Conservation (phyloP, 2,797 vertebrate genomes). For the Pseudopleuronectes americanus region DNA sequence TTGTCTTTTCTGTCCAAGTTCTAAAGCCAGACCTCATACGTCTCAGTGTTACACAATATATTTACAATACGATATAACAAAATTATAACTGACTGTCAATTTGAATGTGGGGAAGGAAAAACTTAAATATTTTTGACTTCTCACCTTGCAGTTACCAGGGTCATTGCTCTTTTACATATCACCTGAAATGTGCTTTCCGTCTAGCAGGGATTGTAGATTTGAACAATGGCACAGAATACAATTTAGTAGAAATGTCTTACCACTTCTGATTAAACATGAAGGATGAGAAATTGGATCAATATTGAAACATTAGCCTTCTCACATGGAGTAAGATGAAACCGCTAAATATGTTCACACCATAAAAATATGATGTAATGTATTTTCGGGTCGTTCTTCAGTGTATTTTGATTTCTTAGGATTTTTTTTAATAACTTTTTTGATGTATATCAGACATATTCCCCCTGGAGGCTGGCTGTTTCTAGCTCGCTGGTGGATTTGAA, state of each 20-base stretch:
- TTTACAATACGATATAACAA: slow-evolving; percentile 26
- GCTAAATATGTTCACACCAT: not conserved
- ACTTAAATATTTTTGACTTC: too few relatives aligned
- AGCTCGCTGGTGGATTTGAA: slow-evolving; percentile 65
- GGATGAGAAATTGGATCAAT: slow-evolving; percentile 17
- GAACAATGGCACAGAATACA: not conserved
- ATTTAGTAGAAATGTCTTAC: not conserved
- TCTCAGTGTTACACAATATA: slow-evolving; percentile 26
- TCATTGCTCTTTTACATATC: not conserved
- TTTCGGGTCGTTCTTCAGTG: slow-evolving; percentile 4
- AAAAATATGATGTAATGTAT: not conserved
- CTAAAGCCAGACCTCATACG: slow-evolving; percentile 26
- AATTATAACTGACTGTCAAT: slow-evolving; percentile 10
- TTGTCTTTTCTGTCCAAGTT: slow-evolving; percentile 42
- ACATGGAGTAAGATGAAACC: not conserved
- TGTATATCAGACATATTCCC: slow-evolving; percentile 15
- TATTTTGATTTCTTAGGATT: not conserved
- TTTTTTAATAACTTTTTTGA: slow-evolving; percentile 21
- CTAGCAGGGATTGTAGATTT: not conserved
- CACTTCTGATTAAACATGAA: slow-evolving; percentile 12
- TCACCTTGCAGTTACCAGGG: not conserved
- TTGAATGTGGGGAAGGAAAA: slow-evolving; percentile 14
- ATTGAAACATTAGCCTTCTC: slow-evolving; percentile 1
- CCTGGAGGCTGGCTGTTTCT: slow-evolving; percentile 41
- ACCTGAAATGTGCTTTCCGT: slow-evolving; percentile 7